Base-by-base conservation (phyloP, 2,113 vertebrate genomes). In the Eidolon helvum region DNA sequence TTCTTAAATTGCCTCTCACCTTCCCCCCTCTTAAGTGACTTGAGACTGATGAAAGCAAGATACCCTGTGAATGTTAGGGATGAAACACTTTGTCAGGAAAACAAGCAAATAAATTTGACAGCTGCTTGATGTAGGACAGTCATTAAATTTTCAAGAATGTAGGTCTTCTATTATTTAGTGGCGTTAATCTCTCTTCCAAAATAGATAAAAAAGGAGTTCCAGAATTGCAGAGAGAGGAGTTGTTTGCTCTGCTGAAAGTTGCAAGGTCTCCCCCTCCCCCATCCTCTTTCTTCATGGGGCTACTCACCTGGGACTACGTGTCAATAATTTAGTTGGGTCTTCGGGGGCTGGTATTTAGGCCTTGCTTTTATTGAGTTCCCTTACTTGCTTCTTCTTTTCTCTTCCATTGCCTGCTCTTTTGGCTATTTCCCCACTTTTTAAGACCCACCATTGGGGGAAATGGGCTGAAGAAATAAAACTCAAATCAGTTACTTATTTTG, bases 101-200 rank as follows among this genome's bases (percentile, higher is more conserved):
- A 97, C 90, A 87, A 98, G 96, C 94, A 97, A 97, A 96, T 97
- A 96, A 97, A 96, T 98, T 98, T 96, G 97, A 98, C 98, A 98
- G 97, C 96, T 98, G 97, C 97, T 96, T 98, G 97, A 98, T 98
- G 71, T 97, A 94, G 97, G 97, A 86, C 97, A 96, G 82, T 89
- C 96, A 98, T 98, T 97, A 98, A 98, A 98, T 93, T 98, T 98
- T 98, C 93, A 98, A 98, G 97, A 97, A 92, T 91, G 75, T 72
- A 91, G 75, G 92, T 78, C 97, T 95, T 98, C 97, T 96, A 98
- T 98, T 98, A 98, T 98, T 98, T 83, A 98, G 97, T 96, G 87
- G 86, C 68, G 96, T 96, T 97, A 96, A 97, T 97, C 96, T 98
- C 71, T 91, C 97, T 72, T 83, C 3, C 16, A 87, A 94, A 97